These are phyloP conservation scores for Leptinotarsa tumamoca DNA, from an alignment of 2,888 invertebrate species.

Conservation along the genomic window DNA sequence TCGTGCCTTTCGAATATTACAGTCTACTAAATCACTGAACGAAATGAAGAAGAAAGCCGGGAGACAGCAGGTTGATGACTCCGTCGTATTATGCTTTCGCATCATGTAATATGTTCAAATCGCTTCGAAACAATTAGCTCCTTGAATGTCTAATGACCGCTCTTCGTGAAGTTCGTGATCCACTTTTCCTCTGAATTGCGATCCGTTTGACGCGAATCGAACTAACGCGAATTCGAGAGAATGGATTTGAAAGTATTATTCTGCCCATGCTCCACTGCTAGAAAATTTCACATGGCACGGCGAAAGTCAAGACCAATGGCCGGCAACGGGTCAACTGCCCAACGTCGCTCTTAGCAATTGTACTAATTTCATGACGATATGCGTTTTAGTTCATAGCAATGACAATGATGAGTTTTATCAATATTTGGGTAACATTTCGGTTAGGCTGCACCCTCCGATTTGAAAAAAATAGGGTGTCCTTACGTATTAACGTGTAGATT, in stretches of 20 bases:
- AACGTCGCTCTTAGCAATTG: not conserved
- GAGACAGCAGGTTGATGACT: conserved; percentile 7
- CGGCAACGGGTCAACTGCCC: conserved; percentile 24
- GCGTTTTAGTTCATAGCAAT: no score
- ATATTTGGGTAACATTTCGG: no score
- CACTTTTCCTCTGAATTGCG: conserved; percentile 25
- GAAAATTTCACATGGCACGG: conserved; percentile 22
- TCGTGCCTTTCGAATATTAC: not conserved
- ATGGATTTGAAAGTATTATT: conserved; percentile 28
- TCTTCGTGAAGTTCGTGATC: conserved; percentile 19
- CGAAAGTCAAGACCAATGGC: conserved; percentile 30
- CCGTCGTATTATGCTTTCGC: conserved; percentile 5
- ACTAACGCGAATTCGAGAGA: conserved; percentile 9
- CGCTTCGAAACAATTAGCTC: not conserved
- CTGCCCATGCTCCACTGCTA: conserved; percentile 16
- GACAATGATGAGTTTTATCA: no score
- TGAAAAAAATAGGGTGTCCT: no score
- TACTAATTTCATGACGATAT: no score
- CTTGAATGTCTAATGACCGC: conserved; percentile 12
- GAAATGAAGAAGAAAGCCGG: not conserved
- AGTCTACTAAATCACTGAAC: not conserved
- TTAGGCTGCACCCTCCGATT: no score
- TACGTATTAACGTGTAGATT: no score
- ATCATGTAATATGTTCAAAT: conserved; percentile 11
- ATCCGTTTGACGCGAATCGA: conserved; percentile 16